Base-by-base conservation (phyloP, 2,888 invertebrate genomes). In the Labia minor region DNA sequence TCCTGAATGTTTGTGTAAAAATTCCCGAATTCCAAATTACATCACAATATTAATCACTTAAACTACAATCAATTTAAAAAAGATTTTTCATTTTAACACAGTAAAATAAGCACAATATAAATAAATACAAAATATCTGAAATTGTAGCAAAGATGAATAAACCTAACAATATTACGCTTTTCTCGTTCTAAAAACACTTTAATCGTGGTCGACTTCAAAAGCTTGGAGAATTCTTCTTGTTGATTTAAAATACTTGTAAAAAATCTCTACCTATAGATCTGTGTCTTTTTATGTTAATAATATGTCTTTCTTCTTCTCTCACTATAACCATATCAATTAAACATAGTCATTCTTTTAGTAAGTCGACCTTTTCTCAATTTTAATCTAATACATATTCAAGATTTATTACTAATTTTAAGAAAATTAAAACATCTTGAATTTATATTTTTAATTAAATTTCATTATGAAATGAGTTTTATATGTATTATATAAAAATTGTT, bases 1-100 rank as follows among this genome's bases (percentile, higher is more conserved):
- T 49, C n/a, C 49, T 49, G 49, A 49, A 49, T 49, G 49, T 49
- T 49, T 49, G 49, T 49, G 49, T 49, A 49, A 49, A 49, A 49
- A n/a, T 49, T 16, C 49, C 49, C 49, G 26, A 26, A 26, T 26
- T 26, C n/a, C 49, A 49, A 49, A 49, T 49, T 49, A 49, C 49
- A 49, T 49, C 49, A 49, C 49, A 16, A 49, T 49, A 49, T 49
- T 49, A 49, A 49, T 49, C 49, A 49, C 49, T n/a, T 8, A 49
- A 49, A 8, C 49, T 14, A 49, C 49, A n/a, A 14, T 4, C 49
- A n/a, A 8, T 49, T 49, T 16, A 3, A 49, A 49, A 49, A 14
- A 49, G 8, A 49, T 3, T 8, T 49, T 49, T 49, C 49, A 49
- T 49, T 49, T 49, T 49, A 49, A 49, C 14, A 49, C 14, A 49